Base-by-base conservation (phyloP, 2,797 vertebrate genomes). In the Scolopax rusticola region DNA sequence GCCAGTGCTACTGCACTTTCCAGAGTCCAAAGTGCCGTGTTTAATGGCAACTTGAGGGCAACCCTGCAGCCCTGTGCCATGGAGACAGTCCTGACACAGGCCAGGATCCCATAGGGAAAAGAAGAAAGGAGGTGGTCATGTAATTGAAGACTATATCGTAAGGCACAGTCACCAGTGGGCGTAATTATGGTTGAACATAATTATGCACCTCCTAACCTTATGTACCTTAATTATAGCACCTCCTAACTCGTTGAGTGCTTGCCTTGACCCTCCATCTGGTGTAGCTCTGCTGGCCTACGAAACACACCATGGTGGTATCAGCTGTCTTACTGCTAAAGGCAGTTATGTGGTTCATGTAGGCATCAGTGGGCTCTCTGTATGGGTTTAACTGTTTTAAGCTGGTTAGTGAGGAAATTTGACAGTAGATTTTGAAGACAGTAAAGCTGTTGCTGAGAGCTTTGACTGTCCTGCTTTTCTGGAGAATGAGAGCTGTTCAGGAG, bases 181-280 rank as follows among this genome's bases (percentile, higher is more conserved):
- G 56, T 89, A 94, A 97, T 97, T 96, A 93, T 97, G 96, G 96
- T 93, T 95, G n/a, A 85, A 83, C 0, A 2, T 96, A 95, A 92
- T 97, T 95, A 95, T 87, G 87, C 17, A 80, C 68, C 71, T 95
- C 93, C 32, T 93, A 91, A 80, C 87, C 75, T 93, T 93, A 67
- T 56, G 28, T 87, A 80, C 51, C 64, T 92, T 93, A 92, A 95
- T 96, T 96, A 93, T 45, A 80, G 68, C 75, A 92, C 79, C 51
- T 93, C 75, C 84, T 82, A 47, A 73, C 47, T 94, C 47, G 61
- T 36, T 48, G 59, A 56, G n/a, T 87, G 51, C 71, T 92, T 93
- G 84, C n/a, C 71, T 92, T 93, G 68, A 68, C 87, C 82, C 68
- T 93, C 43, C 25, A 36, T 73, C 51, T 84, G 65, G 43, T 41